phyloP scores from a whole-genome alignment of 2,888 invertebrate genomes.

The Athripsodes cinereus region DNA sequence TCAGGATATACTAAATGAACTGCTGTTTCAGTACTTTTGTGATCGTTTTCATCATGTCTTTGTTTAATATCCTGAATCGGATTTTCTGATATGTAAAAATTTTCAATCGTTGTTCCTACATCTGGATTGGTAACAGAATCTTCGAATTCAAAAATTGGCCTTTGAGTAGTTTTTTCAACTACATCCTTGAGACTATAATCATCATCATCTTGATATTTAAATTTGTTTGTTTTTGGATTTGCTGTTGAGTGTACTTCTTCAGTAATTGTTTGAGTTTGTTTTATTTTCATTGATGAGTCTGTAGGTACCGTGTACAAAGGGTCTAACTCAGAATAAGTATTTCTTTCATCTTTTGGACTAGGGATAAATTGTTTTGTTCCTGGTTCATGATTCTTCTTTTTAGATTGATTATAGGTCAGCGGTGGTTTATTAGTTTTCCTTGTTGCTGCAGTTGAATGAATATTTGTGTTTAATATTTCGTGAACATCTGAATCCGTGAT shows the following conservation, averaged over 20 bases:
- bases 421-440: neutral
- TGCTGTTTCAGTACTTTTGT: neutral
- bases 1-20: neutral
- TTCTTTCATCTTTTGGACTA: constrained; percentile 34
- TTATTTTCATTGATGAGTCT: no score
- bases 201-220: constrained; percentile 33
- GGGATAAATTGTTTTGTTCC: constrained; percentile 37
- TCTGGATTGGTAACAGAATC: constrained; percentile 6
- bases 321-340: constrained; percentile 46
- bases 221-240: constrained; percentile 37
- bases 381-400: constrained; percentile 21
- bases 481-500: neutral
- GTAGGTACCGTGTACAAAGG: constrained; percentile 36
- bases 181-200: neutral
- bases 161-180: neutral
- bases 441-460: neutral
- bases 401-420: constrained; percentile 4
- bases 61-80: neutral
- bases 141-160: neutral
- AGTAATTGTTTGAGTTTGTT: no score
- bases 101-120: constrained; percentile 14
- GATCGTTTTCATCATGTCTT: neutral
- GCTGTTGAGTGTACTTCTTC: constrained; percentile 30
- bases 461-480: no score
- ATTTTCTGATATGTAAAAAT: constrained; percentile 14